phyloP scores from a whole-genome alignment of 2,113 vertebrate genomes.

The Pelecanoides urinatrix region DNA sequence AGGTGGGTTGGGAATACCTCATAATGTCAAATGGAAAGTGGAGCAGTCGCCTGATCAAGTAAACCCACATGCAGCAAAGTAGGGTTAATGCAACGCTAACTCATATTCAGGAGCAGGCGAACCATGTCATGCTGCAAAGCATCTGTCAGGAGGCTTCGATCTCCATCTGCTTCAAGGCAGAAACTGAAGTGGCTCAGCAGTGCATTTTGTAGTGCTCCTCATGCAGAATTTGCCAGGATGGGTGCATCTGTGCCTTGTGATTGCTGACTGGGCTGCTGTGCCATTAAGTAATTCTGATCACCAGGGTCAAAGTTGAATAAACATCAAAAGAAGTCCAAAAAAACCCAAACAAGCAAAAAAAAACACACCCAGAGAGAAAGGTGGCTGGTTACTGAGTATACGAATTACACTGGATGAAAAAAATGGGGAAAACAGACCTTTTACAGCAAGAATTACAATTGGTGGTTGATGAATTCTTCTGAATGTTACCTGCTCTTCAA shows the following conservation, averaged over 20 bases:
- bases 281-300: neutral
- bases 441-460: neutral
- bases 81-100: neutral
- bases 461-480: neutral
- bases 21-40: neutral
- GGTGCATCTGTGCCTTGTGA: neutral
- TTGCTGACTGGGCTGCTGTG: neutral
- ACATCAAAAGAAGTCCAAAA: neutral
- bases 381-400: neutral
- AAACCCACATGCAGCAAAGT: neutral
- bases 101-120: neutral
- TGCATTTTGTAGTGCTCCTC: neutral
- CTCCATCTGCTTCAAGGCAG: neutral
- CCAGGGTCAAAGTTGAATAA: neutral
- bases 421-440: neutral
- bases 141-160: fast-evolving
- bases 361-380: neutral
- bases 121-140: neutral
- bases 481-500: neutral
- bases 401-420: neutral
- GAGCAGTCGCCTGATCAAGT: neutral
- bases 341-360: neutral
- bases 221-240: neutral
- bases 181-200: neutral
- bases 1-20: neutral